Conservation (phyloP, 1,140 invertebrate genomes). For the Helicoverpa armigera region DNA sequence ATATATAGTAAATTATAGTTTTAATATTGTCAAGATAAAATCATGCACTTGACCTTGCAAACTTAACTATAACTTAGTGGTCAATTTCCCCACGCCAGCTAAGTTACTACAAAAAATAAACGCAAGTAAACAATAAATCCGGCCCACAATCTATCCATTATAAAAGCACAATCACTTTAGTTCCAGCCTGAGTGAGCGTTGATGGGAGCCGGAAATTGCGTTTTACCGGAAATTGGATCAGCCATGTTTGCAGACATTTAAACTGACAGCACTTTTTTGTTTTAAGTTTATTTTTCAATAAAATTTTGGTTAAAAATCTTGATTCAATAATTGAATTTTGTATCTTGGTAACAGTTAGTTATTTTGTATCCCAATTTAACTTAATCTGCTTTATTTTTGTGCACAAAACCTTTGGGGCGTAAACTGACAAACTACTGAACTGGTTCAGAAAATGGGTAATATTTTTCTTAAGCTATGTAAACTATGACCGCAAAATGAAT, state of each 20-base stretch:
- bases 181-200: constrained; percentile 8
- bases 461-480: too few relatives aligned
- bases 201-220: constrained; percentile 26
- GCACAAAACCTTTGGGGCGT: too few relatives aligned
- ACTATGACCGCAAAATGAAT: too few relatives aligned
- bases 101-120: background rate
- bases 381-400: too few relatives aligned
- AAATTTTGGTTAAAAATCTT: background rate
- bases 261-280: background rate
- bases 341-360: too few relatives aligned
- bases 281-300: background rate
- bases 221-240: constrained; percentile 26
- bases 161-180: constrained; percentile 30
- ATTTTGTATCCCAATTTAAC: too few relatives aligned
- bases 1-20: too few relatives aligned
- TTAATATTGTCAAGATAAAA: too few relatives aligned
- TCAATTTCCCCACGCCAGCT: background rate
- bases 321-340: background rate
- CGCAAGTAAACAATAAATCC: constrained; percentile 13
- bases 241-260: background rate
- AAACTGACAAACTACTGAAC: too few relatives aligned
- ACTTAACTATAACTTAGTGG: too few relatives aligned
- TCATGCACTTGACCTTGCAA: too few relatives aligned
- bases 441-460: too few relatives aligned
- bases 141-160: background rate